Base-by-base conservation (phyloP, 2,888 invertebrate genomes). In the Lamellibrachia satsuma region DNA sequence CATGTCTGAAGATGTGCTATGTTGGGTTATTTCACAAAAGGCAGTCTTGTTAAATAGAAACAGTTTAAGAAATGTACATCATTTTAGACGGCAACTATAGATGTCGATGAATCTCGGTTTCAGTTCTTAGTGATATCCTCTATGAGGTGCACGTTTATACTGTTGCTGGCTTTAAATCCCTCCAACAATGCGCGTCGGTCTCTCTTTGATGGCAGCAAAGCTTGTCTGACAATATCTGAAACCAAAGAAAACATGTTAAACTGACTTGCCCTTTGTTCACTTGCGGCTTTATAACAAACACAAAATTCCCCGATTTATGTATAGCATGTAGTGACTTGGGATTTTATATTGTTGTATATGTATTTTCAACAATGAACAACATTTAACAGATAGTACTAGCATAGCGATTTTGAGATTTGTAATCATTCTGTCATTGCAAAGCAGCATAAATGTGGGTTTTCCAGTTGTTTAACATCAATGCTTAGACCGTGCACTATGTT, bases 101-200 rank as follows among this genome's bases (percentile, higher is more conserved):
- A 11, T 75, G 75, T 75, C n/a, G 22, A 15, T 75, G 6, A 22
- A 22, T n/a, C 75, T 6, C 6, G 75, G 60, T 75, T 75, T 75
- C 75, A 75, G 75, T 75, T 75, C 75, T 75, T 75, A n/a, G 75
- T 75, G 75, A 75, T 75, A 75, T 75, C 75, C 75, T 75, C 75
- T 75, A 75, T 75, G 75, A 75, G 75, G 22, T 75, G 75, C n/a
- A 75, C 75, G 22, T 75, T 75, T 11, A 75, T 75, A 3, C 4
- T 75, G 22, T 75, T 75, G 75, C 75, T 75, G 75, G 75, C 75
- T n/a, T 75, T 75, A n/a, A 75, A 75, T 75, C 75, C 75, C n/a
- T 75, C 75, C 75, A 75, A 75, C 75, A 75, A 75, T 6, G 75
- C 75, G 6, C 75, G 75, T 75, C 75, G 15, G 75, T 75, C 75